Evolutionary conservation across 2,113 vertebrate genomes (phyloP), one percentile per base, ranked within the genome.

Genomic region (Pseudopodoces humilis): DNA sequence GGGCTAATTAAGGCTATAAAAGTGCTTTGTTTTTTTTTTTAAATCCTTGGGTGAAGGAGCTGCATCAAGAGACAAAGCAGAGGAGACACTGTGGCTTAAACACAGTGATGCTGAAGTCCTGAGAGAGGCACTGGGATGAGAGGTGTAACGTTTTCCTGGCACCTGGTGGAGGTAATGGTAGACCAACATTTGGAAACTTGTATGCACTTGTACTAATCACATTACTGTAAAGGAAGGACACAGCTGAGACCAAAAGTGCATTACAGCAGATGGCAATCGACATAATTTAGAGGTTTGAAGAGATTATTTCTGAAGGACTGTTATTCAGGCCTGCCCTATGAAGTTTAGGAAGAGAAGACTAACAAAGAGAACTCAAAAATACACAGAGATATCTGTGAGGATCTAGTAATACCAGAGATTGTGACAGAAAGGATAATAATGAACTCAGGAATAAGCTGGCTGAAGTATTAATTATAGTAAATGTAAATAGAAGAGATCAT

Each of bases 241-340:
- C 94, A 96, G 94, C 94, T 86, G 92, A 97, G 94, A 95, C 92
- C 86, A 78, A 80, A 96, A 95, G 96, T 92, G 83, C 94, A 96
- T 94, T 96, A 90, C 52, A 94, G 88, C 96, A 96, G 94, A 97
- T 97, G 95, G 96, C 88, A 95, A 90, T 96, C 60, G 6, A 96
- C 56, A 71, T 96, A 97, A 97, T 96, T 97, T 86, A 96, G 93
- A 62, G 35, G 88, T 88, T 96, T 96, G 96, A 95, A 95, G 93
- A 95, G 94, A 96, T 97, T 97, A 96, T 94, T 94, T 94, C 83
- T 97, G 93, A 97, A 97, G 93, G 95, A 96, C 92, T 96, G 80
- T 96, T 95, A 92, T 95, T 95, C 75, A 96, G 83, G 31, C 47
- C 86, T 97, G 92, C 72, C 72, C 85, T 83, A 76, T 41, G 74